A percentile compares a stretch with the other conserved stretches of the same genome.
These are phyloP conservation scores for Oligia fasciuncula DNA, from an alignment of 2,888 invertebrate genomes.

Conservation along the genomic window DNA sequence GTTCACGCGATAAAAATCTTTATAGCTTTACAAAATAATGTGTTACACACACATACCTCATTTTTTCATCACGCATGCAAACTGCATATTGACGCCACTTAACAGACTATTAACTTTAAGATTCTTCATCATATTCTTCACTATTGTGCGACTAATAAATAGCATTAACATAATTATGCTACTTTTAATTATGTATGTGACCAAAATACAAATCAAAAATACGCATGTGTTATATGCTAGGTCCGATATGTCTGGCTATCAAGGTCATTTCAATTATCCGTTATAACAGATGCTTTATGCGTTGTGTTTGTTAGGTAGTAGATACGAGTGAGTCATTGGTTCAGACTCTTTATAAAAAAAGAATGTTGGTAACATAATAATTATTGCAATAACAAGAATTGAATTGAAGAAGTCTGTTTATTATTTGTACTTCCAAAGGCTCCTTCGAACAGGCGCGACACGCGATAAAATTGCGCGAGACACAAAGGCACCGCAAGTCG, in stretches of 20 bases:
- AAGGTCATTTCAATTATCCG: conserved; percentile 19
- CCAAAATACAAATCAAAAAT: conserved; percentile 10
- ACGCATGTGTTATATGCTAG: not conserved
- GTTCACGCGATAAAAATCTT: no score
- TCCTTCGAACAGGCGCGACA: no score
- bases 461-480: no score
- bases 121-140: not conserved
- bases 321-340: not conserved
- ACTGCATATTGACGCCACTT: not conserved
- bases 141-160: not conserved
- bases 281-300: conserved; percentile 7
- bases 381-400: not conserved
- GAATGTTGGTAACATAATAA: no score
- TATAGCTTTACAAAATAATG: no score
- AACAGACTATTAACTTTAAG: not conserved
- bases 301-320: no score
- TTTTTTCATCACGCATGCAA: not conserved
- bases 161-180: not conserved
- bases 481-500: no score
- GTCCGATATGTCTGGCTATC: not conserved
- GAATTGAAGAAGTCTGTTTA: not conserved
- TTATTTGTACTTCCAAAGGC: no score
- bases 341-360: not conserved
- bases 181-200: no score
- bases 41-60: no score